Conservation (phyloP, 1,140 invertebrate species). For the Thrips palmi region DNA sequence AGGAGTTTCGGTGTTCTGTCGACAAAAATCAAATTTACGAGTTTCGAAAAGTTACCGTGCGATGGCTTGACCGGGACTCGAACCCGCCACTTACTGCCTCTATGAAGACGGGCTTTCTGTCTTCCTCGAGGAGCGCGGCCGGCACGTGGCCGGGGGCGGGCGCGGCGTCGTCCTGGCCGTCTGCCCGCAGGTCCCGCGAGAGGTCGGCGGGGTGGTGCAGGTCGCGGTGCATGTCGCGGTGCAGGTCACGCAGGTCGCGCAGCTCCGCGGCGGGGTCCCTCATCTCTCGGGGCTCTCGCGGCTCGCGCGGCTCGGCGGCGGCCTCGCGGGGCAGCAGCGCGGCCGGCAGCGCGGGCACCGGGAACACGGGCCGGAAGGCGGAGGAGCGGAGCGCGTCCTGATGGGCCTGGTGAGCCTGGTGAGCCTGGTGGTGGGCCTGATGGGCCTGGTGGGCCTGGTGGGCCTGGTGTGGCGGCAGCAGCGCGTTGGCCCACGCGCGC, state of each 20-base stretch:
- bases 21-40: neutral
- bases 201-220: slow-evolving; percentile 33
- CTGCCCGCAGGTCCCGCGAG: slow-evolving; percentile 42
- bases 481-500: too few species aligned
- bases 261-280: slow-evolving; percentile 2
- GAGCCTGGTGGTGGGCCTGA: slow-evolving; percentile 2
- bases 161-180: slow-evolving; percentile 29
- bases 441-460: neutral
- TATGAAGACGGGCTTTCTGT: slow-evolving; percentile 8
- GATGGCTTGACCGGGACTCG: slow-evolving; percentile 10
- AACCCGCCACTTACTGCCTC: slow-evolving; percentile 11
- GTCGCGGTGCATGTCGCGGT: slow-evolving; percentile 24
- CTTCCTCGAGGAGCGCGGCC: neutral
- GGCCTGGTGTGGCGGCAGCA: slow-evolving; percentile 10
- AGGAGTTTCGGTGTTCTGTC: neutral
- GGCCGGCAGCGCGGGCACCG: slow-evolving; percentile 7
- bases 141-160: slow-evolving; percentile 5
- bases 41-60: slow-evolving; percentile 3
- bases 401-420: too few species aligned
- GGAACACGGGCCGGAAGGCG: slow-evolving; percentile 7
- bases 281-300: slow-evolving; percentile 14
- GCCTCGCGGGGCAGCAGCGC: slow-evolving; percentile 13
- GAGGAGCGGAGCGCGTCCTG: slow-evolving; percentile 21
- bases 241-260: slow-evolving; percentile 11
- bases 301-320: slow-evolving; percentile 13